These are phyloP conservation scores for Stenotaenia linearis DNA, from an alignment of 2,888 invertebrate genomes.

Conservation along the genomic window DNA sequence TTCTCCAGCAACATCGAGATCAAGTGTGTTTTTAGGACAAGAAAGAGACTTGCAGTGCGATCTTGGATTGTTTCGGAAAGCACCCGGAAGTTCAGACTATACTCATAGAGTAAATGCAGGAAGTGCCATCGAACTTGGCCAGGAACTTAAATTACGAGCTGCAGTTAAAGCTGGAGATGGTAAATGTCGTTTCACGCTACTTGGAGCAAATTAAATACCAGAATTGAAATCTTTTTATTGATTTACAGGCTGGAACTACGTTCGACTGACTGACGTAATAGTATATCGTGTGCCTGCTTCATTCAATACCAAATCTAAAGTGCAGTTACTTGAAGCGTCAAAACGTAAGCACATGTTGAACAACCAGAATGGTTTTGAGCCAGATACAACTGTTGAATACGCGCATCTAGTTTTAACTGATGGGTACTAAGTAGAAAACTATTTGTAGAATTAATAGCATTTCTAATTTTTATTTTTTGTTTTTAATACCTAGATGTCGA, in stretches of 20 bases:
- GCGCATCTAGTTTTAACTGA: conserved; percentile 41
- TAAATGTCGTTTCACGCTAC: conserved; percentile 29
- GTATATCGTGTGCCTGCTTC: conserved; percentile 38
- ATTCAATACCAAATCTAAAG: conserved; percentile 29
- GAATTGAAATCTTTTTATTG: background rate
- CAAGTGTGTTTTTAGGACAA: conserved; percentile 40
- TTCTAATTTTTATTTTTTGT: too few relatives aligned
- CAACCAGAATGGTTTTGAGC: conserved; percentile 31
- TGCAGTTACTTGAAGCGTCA: conserved; percentile 21
- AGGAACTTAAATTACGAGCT: conserved; percentile 41
- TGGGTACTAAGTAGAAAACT: conserved; percentile 36
- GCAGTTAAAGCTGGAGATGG: conserved; percentile 41
- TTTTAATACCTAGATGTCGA: too few relatives aligned
- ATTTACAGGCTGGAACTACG: conserved; percentile 43
- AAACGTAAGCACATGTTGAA: background rate
- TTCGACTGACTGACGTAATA: conserved; percentile 42
- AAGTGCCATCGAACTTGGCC: conserved; percentile 41
- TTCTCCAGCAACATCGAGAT: conserved; percentile 36
- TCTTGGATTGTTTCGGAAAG: conserved; percentile 41
- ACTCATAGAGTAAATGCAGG: conserved; percentile 41
- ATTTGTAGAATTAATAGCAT: too few relatives aligned
- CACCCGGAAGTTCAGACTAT: conserved; percentile 40
- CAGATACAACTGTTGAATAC: conserved; percentile 34
- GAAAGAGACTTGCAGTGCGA: conserved; percentile 42
- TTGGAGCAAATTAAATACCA: background rate